phyloP scores from a whole-genome alignment of 2,888 invertebrate species.

The Thereva nobilitata region DNA sequence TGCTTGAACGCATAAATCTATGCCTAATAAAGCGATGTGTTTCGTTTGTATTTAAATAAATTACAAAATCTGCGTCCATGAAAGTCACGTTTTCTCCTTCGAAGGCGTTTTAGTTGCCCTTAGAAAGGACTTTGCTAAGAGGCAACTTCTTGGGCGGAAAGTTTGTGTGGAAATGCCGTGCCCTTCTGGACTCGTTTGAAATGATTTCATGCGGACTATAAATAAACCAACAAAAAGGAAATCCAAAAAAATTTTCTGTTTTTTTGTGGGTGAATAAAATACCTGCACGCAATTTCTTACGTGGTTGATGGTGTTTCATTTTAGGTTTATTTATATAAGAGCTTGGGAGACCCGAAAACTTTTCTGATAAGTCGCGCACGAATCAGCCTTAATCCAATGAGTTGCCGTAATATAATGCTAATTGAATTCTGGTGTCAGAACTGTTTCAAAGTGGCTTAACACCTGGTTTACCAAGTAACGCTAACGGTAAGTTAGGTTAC shows the following conservation, averaged over 20 bases:
- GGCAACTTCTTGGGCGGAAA: neutral
- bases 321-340: neutral
- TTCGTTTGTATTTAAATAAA: constrained; percentile 30
- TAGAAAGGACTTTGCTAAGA: constrained; percentile 8
- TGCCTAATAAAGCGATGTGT: constrained; percentile 32
- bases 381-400: neutral
- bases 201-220: neutral
- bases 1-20: constrained; percentile 24
- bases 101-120: neutral
- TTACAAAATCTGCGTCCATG: constrained; percentile 22
- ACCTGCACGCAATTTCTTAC: constrained; percentile 16
- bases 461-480: no score
- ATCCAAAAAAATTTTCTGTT: neutral
- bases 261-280: neutral
- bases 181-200: neutral
- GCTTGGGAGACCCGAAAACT: neutral
- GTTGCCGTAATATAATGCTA: neutral
- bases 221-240: neutral
- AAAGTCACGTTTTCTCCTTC: constrained; percentile 3
- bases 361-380: constrained; percentile 1
- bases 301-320: neutral
- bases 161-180: neutral
- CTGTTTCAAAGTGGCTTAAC: no score
- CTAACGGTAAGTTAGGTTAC: no score
- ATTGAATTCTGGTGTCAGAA: constrained; percentile 9